Evolutionary conservation across 1,140 invertebrate genomes (phyloP).

Genomic region (Steinernema feltiae): DNA sequence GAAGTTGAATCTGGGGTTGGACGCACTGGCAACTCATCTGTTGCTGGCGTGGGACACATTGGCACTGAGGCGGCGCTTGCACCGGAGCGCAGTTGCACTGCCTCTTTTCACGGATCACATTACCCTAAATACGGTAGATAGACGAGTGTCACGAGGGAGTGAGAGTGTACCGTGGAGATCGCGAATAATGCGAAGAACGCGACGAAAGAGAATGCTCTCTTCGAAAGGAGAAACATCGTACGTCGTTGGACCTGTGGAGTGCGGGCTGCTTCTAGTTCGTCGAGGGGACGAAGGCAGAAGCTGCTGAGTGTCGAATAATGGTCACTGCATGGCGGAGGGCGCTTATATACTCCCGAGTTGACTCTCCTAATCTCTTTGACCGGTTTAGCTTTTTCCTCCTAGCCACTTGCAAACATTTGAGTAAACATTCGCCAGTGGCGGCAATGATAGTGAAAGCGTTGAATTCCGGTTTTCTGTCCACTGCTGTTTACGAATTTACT

Average conservation of each 20-base stretch:
- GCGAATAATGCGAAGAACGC: slow-evolving; percentile 5
- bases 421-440: background rate
- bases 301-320: background rate
- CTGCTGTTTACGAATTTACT: background rate
- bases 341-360: background rate
- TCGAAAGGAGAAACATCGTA: background rate
- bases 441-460: background rate
- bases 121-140: slow-evolving; percentile 18
- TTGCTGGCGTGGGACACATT: slow-evolving; percentile 25
- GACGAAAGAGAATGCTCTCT: background rate
- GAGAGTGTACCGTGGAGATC: background rate
- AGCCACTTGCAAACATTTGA: slow-evolving; percentile 3
- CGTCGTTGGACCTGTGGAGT: background rate
- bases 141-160: background rate
- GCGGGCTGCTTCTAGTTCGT: background rate
- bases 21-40: slow-evolving; percentile 27
- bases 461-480: background rate
- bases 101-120: slow-evolving; percentile 30
- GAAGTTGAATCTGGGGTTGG: slow-evolving; percentile 20
- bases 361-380: background rate
- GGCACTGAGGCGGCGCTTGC: slow-evolving; percentile 18
- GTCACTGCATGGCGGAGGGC: background rate
- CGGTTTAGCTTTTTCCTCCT: slow-evolving; percentile 11
- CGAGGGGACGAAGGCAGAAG: background rate
- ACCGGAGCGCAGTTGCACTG: slow-evolving; percentile 31